Evolutionary conservation across 92 coral and sea anemone species (phyloP), one percentile per base, ranked within the genome.

Genomic region (Palythoa grandis): DNA sequence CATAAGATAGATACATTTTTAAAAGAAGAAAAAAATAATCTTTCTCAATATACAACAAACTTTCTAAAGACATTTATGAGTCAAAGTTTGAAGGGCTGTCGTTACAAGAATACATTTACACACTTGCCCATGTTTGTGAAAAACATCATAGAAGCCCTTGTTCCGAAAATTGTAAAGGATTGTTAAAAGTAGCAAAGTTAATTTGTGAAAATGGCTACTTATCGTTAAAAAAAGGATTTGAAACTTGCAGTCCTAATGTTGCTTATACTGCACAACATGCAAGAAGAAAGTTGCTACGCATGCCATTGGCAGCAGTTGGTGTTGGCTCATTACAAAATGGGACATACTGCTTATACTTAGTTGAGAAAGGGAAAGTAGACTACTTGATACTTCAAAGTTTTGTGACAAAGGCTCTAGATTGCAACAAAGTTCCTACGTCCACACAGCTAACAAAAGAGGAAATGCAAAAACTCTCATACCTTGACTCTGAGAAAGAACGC

Each of bases 401-500:
- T 52, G 54, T 52, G 54, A 52, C 54, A 52, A 52, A 52, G 54
- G 54, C 54, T 52, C 54, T 52, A 5, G 54, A 52, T 52, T 52
- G 54, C 54, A 52, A 52, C 54, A 52, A 52, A 39, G 58, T 83
- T 70, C 7, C 50, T 74, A 15, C 66, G 35, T 22, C 39, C 47
- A 66, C 68, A 63, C n/a, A 77, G 40, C 63, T 88, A 63, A 60
- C 91, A 6, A 84, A 84, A 70, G 67, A 80, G 50, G 90, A 86
- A 56, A 38, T 79, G 89, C 50, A 52, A 48, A 87, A 80, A 6
- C 78, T 90, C 14, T 76, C 86, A 24, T 86, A 78, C 86, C 82
- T 90, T 86, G 87, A 90, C 52, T 72, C 92, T 4, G 83, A 90
- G 78, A 90, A 76, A 60, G 90, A 86, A 74, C 56, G 76, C 4